Conservation (phyloP, 2,113 vertebrate species). For the Oxyruncus cristatus region DNA sequence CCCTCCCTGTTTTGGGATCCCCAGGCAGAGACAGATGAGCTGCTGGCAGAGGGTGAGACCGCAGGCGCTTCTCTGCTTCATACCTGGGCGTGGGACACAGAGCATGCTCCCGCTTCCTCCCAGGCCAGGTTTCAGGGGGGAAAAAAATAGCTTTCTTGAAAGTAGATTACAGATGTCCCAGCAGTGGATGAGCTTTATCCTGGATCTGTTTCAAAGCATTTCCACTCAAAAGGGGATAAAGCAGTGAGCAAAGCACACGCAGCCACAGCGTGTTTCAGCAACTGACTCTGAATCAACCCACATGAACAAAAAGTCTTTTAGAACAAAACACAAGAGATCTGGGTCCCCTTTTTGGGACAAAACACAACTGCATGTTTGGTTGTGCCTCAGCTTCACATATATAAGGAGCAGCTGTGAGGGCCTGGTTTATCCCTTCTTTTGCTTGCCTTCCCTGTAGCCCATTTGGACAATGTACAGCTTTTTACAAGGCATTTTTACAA, state of each 20-base stretch:
- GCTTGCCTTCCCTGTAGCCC: background rate
- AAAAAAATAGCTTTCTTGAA: background rate
- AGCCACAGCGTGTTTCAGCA: background rate
- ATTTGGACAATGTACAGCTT: background rate
- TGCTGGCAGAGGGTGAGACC: background rate
- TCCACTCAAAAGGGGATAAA: background rate
- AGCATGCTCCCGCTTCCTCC: slow-evolving; percentile 29
- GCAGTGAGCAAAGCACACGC: rapidly evolving
- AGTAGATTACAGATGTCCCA: background rate
- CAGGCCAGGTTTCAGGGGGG: background rate
- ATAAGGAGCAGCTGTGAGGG: background rate
- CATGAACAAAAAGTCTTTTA: background rate
- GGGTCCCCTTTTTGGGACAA: background rate
- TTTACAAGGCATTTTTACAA: slow-evolving; percentile 48
- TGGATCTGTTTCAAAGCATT: background rate
- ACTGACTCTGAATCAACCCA: background rate
- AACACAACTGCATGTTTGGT: background rate
- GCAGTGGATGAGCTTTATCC: background rate
- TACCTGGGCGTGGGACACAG: background rate
- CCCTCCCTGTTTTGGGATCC: background rate
- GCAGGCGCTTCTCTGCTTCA: background rate
- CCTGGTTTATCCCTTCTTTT: background rate
- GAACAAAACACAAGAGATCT: background rate
- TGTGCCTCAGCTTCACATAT: background rate
- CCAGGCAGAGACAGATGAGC: background rate